Conservation (phyloP, 2,113 vertebrate species). For the Lepus europaeus region DNA sequence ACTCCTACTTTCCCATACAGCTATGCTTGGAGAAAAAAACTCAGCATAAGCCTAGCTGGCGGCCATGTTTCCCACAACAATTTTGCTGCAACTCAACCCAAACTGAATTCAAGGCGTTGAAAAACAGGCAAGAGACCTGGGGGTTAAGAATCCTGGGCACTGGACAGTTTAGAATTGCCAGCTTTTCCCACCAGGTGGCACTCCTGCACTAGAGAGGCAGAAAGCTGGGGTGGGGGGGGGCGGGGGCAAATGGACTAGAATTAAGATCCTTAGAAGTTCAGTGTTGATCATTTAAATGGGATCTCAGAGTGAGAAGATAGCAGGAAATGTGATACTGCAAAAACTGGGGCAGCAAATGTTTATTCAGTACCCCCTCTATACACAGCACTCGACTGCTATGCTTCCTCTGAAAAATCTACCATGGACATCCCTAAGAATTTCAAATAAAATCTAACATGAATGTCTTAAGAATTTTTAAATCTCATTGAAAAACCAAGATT, state of each 20-base stretch:
- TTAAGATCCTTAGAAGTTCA: conserved; percentile 11
- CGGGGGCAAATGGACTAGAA: not conserved
- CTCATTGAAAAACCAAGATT: not conserved
- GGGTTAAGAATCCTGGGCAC: not conserved
- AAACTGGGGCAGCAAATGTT: not conserved
- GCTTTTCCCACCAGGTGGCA: conserved; percentile 70
- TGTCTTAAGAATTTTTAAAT: not conserved
- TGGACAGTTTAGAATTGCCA: not conserved
- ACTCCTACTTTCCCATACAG: too few species aligned
- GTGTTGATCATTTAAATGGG: not conserved
- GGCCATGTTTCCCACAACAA: too few species aligned
- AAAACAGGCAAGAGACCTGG: not conserved
- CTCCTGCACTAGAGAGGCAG: conserved; percentile 58
- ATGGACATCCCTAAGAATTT: not conserved
- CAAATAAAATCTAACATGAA: not conserved
- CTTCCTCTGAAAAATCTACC: too few species aligned
- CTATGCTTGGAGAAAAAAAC: too few species aligned
- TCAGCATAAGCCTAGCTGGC: too few species aligned
- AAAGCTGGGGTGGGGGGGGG: not conserved
- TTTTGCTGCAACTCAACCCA: too few species aligned
- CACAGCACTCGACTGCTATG: not conserved
- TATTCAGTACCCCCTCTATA: not conserved
- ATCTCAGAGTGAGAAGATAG: not conserved
- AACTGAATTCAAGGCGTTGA: too few species aligned
- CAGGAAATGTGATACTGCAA: not conserved